Percentiles rank a stretch among this genome's conserved stretches.
Evolutionary conservation across 1,140 invertebrate genomes (phyloP).

Genomic region (Pachypsylla venusta): DNA sequence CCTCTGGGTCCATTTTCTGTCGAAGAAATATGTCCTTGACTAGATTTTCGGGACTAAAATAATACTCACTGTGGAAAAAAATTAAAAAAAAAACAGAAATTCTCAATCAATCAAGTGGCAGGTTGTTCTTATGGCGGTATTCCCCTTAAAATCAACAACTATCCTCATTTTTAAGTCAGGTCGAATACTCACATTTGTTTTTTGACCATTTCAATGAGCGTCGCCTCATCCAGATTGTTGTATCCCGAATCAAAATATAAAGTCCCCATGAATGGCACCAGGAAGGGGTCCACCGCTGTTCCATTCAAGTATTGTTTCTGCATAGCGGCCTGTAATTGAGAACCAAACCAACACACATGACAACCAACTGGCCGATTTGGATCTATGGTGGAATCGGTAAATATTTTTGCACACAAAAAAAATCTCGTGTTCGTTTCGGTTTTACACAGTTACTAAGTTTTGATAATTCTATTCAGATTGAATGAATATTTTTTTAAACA

Average conservation of each 20-base stretch:
- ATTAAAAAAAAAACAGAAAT: no score
- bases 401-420: no score
- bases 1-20: constrained; percentile 88
- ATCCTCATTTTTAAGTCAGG: neutral
- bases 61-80: constrained; percentile 76
- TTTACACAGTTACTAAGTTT: no score
- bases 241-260: constrained; percentile 40
- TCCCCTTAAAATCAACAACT: no score
- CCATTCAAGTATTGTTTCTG: constrained; percentile 5
- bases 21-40: constrained; percentile 90
- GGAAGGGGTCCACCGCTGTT: constrained; percentile 33
- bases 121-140: constrained; percentile 13
- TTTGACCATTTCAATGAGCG: constrained; percentile 58
- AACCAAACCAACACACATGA: neutral
- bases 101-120: no score
- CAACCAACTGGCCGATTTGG: neutral
- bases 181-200: constrained; percentile 65
- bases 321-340: neutral
- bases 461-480: no score
- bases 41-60: constrained; percentile 96
- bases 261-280: constrained; percentile 47
- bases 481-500: no score
- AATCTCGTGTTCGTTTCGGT: no score
- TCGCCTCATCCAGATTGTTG: constrained; percentile 36
- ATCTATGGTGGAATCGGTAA: no score